Evolutionary conservation across 1,140 invertebrate genomes (phyloP).

Genomic region (Drosophila simulans): DNA sequence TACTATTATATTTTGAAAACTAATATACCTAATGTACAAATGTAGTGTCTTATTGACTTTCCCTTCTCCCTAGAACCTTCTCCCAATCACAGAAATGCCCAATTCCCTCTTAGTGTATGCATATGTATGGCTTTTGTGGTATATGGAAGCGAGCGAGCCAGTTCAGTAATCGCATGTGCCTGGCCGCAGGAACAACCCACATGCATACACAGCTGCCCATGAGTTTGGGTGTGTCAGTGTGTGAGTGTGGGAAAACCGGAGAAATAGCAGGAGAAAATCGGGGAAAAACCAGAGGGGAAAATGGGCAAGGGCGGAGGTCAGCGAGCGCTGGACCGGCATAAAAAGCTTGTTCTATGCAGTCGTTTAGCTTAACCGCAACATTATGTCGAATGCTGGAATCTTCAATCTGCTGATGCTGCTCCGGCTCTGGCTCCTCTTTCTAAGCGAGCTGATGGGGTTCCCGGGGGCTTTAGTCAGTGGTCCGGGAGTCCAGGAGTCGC

Average conservation of each 20-base stretch:
- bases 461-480: conserved; percentile 8
- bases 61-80: too few species aligned
- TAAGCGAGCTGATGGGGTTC: conserved; percentile 37
- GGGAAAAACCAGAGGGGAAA: neutral
- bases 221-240: conserved; percentile 26
- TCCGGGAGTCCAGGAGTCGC: conserved; percentile 3
- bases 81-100: neutral
- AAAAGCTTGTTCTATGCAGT: conserved; percentile 82
- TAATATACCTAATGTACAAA: too few species aligned
- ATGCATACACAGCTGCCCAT: conserved; percentile 36
- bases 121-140: conserved; percentile 46
- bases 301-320: conserved; percentile 31
- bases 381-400: conserved; percentile 81
- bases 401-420: conserved; percentile 70
- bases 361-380: conserved; percentile 80
- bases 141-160: conserved; percentile 44
- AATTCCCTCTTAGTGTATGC: conserved; percentile 6
- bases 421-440: conserved; percentile 31
- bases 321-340: conserved; percentile 60
- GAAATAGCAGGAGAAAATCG: conserved; percentile 4
- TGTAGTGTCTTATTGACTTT: too few species aligned
- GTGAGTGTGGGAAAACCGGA: conserved; percentile 17
- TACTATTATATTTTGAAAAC: too few species aligned
- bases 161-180: conserved; percentile 72
- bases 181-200: conserved; percentile 64